phyloP scores from a whole-genome alignment of 2,113 vertebrate species.

The Poeciliopsis turrubarensis region DNA sequence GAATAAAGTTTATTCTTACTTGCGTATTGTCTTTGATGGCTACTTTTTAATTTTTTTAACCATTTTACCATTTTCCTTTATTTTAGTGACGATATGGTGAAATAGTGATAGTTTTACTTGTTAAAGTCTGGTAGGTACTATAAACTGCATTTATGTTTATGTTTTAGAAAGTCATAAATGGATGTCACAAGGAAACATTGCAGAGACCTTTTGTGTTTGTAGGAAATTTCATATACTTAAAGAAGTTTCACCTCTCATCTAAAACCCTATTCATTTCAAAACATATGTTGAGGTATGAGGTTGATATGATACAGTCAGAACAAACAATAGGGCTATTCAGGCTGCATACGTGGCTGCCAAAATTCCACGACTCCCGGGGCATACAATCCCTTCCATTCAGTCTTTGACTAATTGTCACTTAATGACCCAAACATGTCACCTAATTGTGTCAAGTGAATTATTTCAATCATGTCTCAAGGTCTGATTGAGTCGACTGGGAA shows the following conservation, averaged over 20 bases:
- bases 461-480: too few species aligned
- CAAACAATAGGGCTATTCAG: background rate
- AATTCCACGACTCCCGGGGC: background rate
- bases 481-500: too few species aligned
- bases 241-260: background rate
- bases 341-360: background rate
- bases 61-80: too few species aligned
- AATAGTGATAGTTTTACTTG: too few species aligned
- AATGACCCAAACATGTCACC: too few species aligned
- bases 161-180: too few species aligned
- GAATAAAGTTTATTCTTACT: too few species aligned
- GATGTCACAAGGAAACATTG: too few species aligned
- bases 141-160: background rate
- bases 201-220: background rate
- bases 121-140: background rate
- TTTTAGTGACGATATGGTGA: too few species aligned
- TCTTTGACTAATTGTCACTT: background rate
- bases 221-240: background rate
- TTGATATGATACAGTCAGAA: background rate
- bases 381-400: background rate
- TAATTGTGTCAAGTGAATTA: too few species aligned
- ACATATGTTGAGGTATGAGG: background rate
- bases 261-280: background rate
- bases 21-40: too few species aligned
- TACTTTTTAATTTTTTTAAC: too few species aligned